These are phyloP conservation scores for Neosilurus mollespiculum DNA, from an alignment of 2,797 vertebrate genomes.

Conservation along the genomic window DNA sequence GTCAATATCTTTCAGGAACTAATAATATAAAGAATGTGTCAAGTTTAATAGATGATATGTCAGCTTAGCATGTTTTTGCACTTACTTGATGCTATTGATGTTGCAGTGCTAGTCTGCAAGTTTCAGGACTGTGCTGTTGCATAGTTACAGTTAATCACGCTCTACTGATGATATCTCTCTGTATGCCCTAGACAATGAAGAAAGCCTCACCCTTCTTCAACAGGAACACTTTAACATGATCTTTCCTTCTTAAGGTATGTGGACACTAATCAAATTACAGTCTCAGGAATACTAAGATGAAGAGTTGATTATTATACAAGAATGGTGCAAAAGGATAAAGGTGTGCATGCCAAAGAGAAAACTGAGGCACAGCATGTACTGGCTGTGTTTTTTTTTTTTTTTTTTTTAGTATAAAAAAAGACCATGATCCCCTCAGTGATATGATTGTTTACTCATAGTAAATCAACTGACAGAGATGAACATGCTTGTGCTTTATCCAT, in stretches of 20 bases:
- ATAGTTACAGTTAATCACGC: background rate
- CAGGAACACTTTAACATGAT: background rate
- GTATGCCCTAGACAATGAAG: background rate
- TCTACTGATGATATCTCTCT: background rate
- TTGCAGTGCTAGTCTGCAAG: background rate
- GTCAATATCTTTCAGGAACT: background rate
- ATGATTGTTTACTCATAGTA: conserved; percentile 8
- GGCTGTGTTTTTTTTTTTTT: conserved; percentile 14
- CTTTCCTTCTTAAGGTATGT: background rate
- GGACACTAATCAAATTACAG: conserved; percentile 33
- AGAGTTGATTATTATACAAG: conserved; percentile 14
- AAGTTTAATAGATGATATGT: background rate
- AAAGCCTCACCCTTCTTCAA: background rate
- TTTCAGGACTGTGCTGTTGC: background rate
- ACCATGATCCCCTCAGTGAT: background rate
- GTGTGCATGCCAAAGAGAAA: conserved; percentile 31
- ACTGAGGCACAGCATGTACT: background rate
- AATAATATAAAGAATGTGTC: background rate
- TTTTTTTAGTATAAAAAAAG: conserved; percentile 1
- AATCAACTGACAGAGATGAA: conserved; percentile 7
- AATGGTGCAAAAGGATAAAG: conserved; percentile 34
- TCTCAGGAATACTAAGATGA: conserved; percentile 42
- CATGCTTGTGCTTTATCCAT: background rate
- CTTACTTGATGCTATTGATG: conserved; percentile 1
- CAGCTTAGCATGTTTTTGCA: background rate